Base-by-base conservation (phyloP, 2,888 invertebrate species). In the Erebia palarica region DNA sequence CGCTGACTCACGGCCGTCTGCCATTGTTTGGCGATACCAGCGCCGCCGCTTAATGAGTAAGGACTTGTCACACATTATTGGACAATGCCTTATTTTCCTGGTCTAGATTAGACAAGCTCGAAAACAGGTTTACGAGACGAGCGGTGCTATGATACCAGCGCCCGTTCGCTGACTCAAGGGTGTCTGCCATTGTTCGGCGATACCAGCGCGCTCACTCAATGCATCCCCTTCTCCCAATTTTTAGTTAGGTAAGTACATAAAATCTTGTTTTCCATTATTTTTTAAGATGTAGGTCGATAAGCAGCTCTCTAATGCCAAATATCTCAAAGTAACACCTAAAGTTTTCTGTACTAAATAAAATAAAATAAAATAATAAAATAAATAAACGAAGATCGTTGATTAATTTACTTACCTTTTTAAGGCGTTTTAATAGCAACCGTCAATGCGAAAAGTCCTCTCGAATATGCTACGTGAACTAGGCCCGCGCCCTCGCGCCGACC, bases 401-500 rank as follows among this genome's bases (percentile, higher is more conserved):
- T 16, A 53, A 8, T n/a, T 16, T 16, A 53, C n/a, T n/a, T 16
- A 53, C n/a, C 7, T 8, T n/a, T 53, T 51, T 51, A n/a, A 16
- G 10, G 16, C 16, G 16, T 51, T 18, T n/a, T 4, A 67, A 67
- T 67, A 36, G 59, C 44, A 64, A 51, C 72, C 49, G 18, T 71
- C 67, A 67, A 69, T 75, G 75, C 73, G 76, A 67, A 68, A 67
- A 63, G 21, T 58, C 68, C 75, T 27, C 18, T 57, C 44, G 36
- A 49, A 58, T 61, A 74, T 65, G 74, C 76, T 69, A 77, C 79
- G 84, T 77, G 86, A 86, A 85, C 86, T 87, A 87, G 85, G 81
- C 86, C 82, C 84, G 88, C 88, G 90, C 90, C 90, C 90, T 90
- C 90, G 86, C 82, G 81, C 84, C 89, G 92, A 91, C 92, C 92